Evolutionary conservation across 2,888 invertebrate genomes (phyloP), one percentile per base, ranked within the genome.

Genomic region (Poecilus cupreus): DNA sequence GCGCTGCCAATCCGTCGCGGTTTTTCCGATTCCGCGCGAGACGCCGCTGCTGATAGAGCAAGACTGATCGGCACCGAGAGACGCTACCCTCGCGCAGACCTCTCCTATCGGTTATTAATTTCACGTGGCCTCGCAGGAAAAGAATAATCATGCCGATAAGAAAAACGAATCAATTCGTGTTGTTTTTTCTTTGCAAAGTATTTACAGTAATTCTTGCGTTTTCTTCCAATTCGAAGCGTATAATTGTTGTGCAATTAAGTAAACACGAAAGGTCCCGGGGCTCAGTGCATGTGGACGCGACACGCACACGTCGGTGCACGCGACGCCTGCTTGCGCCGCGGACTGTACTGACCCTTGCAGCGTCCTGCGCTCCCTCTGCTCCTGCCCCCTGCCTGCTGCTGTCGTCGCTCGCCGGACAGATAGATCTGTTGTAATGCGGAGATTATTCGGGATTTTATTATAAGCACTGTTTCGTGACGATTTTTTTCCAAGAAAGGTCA

Each of bases 231-330:
- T 79, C 70, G 16, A 26, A 24, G 18, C 64, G 72, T 80, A 51
- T 80, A 80, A 80, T 80, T 80, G 80, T 46, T 43, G 32, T 57
- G 80, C 72, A 80, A 80, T 80, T 80, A 80, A 80, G 57, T 54
- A 54, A 72, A 72, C 80, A 80, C 80, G 80, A 72, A 80, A 70
- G 57, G 32, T 20, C 57, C 4, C 16, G 49, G 16, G 24, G 32
- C 26, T 32, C 32, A 49, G 75, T 78, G 79, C 72, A 72, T 57
- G 72, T 43, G 37, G 54, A 32, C 49, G 43, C 64, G 78, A 68
- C 77, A 60, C 78, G 64, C 64, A 64, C 32, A 37, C 37, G 16
- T 57, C 43, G n/a, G 6, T 16, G 39, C 72, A 57, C 80, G 57
- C 51, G 3, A n/a, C 70, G 13, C 22, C 26, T 18, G n/a, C 37